A percentile compares a stretch with the other conserved stretches of the same genome.
These are phyloP conservation scores for Psilopogon haemacephalus DNA, from an alignment of 2,113 vertebrate species.

Conservation along the genomic window DNA sequence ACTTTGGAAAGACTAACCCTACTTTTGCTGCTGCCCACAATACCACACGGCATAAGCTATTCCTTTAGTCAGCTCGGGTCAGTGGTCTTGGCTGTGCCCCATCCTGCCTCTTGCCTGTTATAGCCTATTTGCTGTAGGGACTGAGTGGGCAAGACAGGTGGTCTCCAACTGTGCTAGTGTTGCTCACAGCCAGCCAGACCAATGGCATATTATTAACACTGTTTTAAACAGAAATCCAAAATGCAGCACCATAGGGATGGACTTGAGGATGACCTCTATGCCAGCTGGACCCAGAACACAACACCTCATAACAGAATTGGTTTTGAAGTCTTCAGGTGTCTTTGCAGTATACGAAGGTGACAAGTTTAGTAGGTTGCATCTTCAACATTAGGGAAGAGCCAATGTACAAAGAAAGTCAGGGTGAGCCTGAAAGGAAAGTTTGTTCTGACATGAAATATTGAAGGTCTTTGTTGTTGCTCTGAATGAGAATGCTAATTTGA, in stretches of 20 bases:
- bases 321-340: neutral
- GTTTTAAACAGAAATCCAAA: neutral
- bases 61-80: neutral
- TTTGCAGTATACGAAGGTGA: neutral
- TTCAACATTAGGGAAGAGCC: neutral
- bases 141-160: too few relatives aligned
- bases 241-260: accelerated
- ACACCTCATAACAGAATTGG: neutral
- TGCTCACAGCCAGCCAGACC: neutral
- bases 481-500: slow-evolving; percentile 21
- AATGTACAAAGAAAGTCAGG: neutral
- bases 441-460: slow-evolving; percentile 15
- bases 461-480: neutral
- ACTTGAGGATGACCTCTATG: neutral
- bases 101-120: too few relatives aligned
- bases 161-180: neutral
- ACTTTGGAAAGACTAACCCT: neutral
- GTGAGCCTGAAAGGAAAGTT: neutral
- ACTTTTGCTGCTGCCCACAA: neutral
- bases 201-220: neutral
- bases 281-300: neutral
- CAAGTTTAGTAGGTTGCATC: neutral
- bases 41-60: accelerated
- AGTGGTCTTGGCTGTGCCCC: neutral
- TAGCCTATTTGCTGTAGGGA: too few relatives aligned